Conservation (phyloP, 1,140 invertebrate species). For the Hermatobates lingyangjiaoensis region DNA sequence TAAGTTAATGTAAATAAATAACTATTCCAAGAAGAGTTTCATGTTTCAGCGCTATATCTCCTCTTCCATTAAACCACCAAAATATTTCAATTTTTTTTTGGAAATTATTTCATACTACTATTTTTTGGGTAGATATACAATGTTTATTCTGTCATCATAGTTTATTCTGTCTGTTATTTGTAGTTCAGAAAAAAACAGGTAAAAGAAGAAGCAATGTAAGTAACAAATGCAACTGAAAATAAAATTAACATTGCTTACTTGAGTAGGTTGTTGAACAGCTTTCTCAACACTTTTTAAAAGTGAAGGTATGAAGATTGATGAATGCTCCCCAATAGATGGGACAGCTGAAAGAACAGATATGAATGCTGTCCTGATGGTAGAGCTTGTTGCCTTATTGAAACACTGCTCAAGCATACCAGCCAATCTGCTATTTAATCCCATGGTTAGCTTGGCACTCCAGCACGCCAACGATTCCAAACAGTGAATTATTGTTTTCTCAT, state of each 20-base stretch:
- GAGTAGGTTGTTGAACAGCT: slow-evolving; percentile 40
- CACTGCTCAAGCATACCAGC: slow-evolving; percentile 61
- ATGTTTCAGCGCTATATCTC: no score
- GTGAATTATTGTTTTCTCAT: slow-evolving; percentile 74
- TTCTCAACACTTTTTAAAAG: slow-evolving; percentile 49
- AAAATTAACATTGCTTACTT: slow-evolving; percentile 23
- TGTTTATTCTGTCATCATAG: no score
- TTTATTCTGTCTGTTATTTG: not conserved
- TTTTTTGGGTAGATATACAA: no score
- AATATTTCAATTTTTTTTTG: no score
- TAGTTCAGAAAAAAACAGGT: not conserved
- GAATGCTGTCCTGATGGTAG: slow-evolving; percentile 57
- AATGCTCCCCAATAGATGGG: slow-evolving; percentile 30
- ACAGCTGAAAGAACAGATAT: slow-evolving; percentile 44
- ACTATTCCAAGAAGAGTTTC: no score
- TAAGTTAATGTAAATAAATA: no score
- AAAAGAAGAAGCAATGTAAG: not conserved
- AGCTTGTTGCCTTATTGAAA: slow-evolving; percentile 57
- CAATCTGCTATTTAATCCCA: slow-evolving; percentile 46
- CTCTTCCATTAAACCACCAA: no score
- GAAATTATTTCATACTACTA: no score
- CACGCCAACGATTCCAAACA: slow-evolving; percentile 57
- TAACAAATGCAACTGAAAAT: not conserved
- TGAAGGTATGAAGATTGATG: slow-evolving; percentile 31
- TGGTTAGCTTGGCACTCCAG: slow-evolving; percentile 52